These are phyloP conservation scores for Volucella inanis DNA, from an alignment of 2,888 invertebrate genomes.

Conservation along the genomic window DNA sequence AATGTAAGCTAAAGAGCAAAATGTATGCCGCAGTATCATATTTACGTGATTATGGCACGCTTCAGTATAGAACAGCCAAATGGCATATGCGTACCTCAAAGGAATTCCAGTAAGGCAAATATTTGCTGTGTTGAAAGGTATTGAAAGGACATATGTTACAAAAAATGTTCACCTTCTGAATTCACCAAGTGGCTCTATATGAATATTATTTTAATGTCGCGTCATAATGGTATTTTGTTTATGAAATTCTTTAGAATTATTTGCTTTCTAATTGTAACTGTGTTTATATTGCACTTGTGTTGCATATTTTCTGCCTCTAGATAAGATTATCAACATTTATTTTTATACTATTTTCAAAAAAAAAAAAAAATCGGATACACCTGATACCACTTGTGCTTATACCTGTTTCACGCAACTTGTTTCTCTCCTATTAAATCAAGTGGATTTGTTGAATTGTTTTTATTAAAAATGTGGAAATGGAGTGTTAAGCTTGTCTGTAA, in stretches of 20 bases:
- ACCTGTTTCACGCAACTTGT: neutral
- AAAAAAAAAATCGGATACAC: conserved; percentile 8
- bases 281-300: conserved; percentile 70
- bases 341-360: conserved; percentile 11
- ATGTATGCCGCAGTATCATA: neutral
- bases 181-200: conserved; percentile 40
- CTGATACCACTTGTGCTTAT: neutral
- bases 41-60: neutral
- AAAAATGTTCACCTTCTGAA: conserved; percentile 16
- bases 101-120: conserved; percentile 48
- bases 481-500: too few species aligned
- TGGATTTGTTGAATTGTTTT: neutral
- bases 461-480: too few species aligned
- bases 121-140: conserved; percentile 51
- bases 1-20: neutral
- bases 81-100: conserved; percentile 51
- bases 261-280: conserved; percentile 63
- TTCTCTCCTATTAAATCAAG: neutral
- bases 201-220: neutral
- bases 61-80: conserved; percentile 1
- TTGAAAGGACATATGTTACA: conserved; percentile 61
- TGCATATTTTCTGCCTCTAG: conserved; percentile 54
- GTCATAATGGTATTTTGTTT: conserved; percentile 42
- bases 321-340: conserved; percentile 63
- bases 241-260: conserved; percentile 56